These are phyloP conservation scores for Palaemon carinicauda DNA, from an alignment of 1,140 invertebrate species.

Conservation along the genomic window DNA sequence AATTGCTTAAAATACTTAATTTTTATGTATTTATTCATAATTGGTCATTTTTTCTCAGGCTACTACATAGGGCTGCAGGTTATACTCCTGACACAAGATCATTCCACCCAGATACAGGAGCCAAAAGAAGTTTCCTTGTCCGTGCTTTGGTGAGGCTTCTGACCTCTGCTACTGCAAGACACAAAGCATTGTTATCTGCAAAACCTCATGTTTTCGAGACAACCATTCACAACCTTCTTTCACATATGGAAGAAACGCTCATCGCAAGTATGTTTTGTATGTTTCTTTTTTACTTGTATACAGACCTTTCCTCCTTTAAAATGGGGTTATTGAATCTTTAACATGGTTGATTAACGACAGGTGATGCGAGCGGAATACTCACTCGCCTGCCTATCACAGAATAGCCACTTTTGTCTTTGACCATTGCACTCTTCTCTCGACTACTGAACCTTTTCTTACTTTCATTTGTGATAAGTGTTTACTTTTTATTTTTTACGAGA, in stretches of 20 bases:
- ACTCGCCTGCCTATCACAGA: too few species aligned
- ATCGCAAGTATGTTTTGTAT: slow-evolving; percentile 67
- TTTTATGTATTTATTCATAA: background rate
- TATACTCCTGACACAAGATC: slow-evolving; percentile 67
- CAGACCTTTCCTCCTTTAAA: too few species aligned
- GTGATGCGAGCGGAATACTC: too few species aligned
- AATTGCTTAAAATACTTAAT: too few species aligned
- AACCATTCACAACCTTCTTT: slow-evolving; percentile 69
- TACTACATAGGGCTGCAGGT: slow-evolving; percentile 72
- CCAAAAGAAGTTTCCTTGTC: slow-evolving; percentile 72
- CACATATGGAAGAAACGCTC: slow-evolving; percentile 71
- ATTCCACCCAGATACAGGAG: slow-evolving; percentile 44
- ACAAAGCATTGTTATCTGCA: slow-evolving; percentile 68
- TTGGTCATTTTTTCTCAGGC: slow-evolving; percentile 62
- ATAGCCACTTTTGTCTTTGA: too few species aligned
- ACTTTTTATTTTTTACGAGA: too few species aligned
- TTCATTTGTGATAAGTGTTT: too few species aligned
- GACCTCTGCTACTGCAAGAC: slow-evolving; percentile 69
- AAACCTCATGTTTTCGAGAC: slow-evolving; percentile 69
- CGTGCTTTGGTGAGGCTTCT: slow-evolving; percentile 71
- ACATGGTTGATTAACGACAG: too few species aligned
- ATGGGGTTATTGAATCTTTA: too few species aligned
- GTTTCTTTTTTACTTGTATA: too few species aligned
- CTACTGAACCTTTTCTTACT: too few species aligned
- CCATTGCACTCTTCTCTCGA: too few species aligned